Conservation (phyloP, 2,797 vertebrate species). For the Amphiprion clarkii region DNA sequence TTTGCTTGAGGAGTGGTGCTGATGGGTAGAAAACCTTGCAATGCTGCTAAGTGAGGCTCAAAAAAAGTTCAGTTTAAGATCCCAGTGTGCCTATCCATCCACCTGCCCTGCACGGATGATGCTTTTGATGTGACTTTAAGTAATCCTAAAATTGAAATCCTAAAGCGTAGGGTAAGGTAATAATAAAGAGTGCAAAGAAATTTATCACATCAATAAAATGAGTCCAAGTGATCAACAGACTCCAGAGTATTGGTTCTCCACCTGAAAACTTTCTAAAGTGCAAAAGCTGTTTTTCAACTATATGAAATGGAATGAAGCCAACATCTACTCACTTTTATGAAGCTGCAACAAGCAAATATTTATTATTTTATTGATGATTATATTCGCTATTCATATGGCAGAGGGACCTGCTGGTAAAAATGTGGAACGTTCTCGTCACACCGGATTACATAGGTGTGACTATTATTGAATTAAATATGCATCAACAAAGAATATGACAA, state of each 20-base stretch:
- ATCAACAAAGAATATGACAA: not conserved
- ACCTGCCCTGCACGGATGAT: conserved; percentile 8
- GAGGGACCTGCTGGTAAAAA: too few species aligned
- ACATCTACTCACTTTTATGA: conserved; percentile 7
- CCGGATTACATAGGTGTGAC: not conserved
- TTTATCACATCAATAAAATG: conserved; percentile 36
- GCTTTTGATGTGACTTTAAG: conserved; percentile 45
- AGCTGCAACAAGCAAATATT: conserved; percentile 6
- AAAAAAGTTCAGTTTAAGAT: conserved; percentile 16
- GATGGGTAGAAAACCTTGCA: not conserved
- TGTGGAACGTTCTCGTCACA: not conserved
- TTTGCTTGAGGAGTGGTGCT: not conserved
- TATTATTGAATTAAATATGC: not conserved
- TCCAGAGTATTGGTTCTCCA: conserved; percentile 10
- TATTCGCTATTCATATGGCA: not conserved
- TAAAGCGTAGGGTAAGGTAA: conserved; percentile 22
- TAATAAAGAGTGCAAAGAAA: conserved; percentile 28
- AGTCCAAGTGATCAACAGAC: conserved; percentile 34
- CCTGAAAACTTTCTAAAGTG: conserved; percentile 9
- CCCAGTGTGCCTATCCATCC: conserved; percentile 15
- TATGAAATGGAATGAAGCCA: conserved; percentile 9
- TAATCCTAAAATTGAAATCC: conserved; percentile 31
- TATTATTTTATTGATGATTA: not conserved
- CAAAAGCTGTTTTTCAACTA: conserved; percentile 8
- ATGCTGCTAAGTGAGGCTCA: not conserved